phyloP scores from a whole-genome alignment of 2,797 vertebrate genomes.

The Pangasius mekongensis region DNA sequence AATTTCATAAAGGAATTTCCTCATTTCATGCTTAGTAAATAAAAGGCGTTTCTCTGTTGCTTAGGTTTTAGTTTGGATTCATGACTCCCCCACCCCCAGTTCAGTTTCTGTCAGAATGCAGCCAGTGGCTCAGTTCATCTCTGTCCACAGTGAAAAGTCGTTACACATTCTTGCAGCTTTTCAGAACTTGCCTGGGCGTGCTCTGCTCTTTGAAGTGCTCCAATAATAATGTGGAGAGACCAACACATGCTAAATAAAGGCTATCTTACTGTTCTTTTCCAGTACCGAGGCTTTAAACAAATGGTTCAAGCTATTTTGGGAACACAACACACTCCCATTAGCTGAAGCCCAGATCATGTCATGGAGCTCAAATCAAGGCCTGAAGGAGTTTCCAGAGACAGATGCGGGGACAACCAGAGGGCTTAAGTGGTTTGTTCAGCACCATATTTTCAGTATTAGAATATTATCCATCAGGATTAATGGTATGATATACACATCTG shows the following conservation, averaged over 20 bases:
- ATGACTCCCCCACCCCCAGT: neutral
- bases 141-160: slow-evolving; percentile 16
- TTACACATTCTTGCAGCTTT: slow-evolving; percentile 1
- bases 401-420: neutral
- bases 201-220: slow-evolving; percentile 29
- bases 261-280: slow-evolving; percentile 33
- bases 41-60: neutral
- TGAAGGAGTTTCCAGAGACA: neutral
- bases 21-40: slow-evolving; percentile 22
- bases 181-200: slow-evolving; percentile 14
- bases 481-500: slow-evolving; percentile 18
- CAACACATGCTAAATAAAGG: slow-evolving; percentile 42
- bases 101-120: slow-evolving; percentile 10
- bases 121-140: slow-evolving; percentile 13
- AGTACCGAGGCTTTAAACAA: slow-evolving; percentile 17
- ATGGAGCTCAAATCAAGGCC: neutral
- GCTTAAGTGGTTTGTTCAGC: slow-evolving; percentile 5
- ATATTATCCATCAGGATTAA: slow-evolving; percentile 10
- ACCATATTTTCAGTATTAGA: slow-evolving; percentile 14
- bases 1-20: slow-evolving; percentile 7
- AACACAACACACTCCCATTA: neutral
- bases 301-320: slow-evolving; percentile 31
- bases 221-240: slow-evolving; percentile 21
- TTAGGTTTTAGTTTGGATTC: neutral
- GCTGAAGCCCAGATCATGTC: slow-evolving; percentile 20